phyloP scores from a whole-genome alignment of 2,797 vertebrate species.

The Monodelphis domestica region DNA sequence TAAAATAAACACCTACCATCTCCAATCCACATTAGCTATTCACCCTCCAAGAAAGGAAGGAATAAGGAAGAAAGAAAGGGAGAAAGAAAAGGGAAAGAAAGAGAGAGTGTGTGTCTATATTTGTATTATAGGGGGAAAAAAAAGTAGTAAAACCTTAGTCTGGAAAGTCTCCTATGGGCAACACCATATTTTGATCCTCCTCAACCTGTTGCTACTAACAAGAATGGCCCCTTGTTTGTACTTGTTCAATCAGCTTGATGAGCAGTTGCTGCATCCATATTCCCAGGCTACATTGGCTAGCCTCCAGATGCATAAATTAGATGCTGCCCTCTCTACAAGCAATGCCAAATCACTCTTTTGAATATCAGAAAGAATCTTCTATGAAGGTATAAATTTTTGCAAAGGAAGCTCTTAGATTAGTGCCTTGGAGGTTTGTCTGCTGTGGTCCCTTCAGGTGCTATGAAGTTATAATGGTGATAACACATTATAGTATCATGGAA shows the following conservation, averaged over 20 bases:
- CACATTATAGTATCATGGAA: constrained; percentile 27
- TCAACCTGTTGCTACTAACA: constrained; percentile 77
- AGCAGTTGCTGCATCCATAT: constrained; percentile 74
- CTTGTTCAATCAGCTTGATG: constrained; percentile 78
- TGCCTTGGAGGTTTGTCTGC: constrained; percentile 9
- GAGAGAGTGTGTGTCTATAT: too few species aligned
- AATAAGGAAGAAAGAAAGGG: not conserved
- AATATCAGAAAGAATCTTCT: constrained; percentile 60
- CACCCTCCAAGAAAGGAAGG: constrained; percentile 55
- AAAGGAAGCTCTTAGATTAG: constrained; percentile 15
- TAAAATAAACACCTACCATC: constrained; percentile 4
- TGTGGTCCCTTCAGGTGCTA: constrained; percentile 52
- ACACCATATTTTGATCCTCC: constrained; percentile 74
- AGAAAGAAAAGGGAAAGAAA: not conserved
- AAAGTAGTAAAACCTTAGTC: constrained; percentile 34
- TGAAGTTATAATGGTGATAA: constrained; percentile 62
- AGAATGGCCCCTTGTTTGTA: constrained; percentile 76
- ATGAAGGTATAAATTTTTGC: constrained; percentile 40
- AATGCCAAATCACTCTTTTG: constrained; percentile 56
- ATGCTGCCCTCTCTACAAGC: constrained; percentile 75
- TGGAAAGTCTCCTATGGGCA: constrained; percentile 64
- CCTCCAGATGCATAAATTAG: constrained; percentile 78
- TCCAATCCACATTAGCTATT: constrained; percentile 31
- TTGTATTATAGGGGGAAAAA: not conserved
- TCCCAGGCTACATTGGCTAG: constrained; percentile 72